phyloP scores from a whole-genome alignment of 2,888 invertebrate genomes.

The Tupiocoris notatus region DNA sequence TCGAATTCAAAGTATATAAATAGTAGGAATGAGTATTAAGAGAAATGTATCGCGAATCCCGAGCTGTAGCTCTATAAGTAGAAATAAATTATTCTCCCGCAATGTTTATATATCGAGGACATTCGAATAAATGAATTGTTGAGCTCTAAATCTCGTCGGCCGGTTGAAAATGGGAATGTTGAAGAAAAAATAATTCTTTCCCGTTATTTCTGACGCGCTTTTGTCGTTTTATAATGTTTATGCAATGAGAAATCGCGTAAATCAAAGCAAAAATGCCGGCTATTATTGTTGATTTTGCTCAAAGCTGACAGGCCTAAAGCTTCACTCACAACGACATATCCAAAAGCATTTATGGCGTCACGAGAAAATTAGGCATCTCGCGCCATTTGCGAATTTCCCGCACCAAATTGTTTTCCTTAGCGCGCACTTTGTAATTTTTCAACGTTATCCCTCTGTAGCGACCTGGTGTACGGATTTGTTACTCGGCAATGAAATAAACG shows the following conservation, averaged over 20 bases:
- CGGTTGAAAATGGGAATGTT: neutral
- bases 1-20: slow-evolving; percentile 5
- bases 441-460: too few species aligned
- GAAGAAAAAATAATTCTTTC: too few species aligned
- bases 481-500: slow-evolving; percentile 12
- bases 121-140: too few species aligned
- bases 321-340: slow-evolving; percentile 42
- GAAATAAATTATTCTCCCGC: neutral
- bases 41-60: too few species aligned
- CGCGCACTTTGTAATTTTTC: neutral
- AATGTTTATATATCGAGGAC: too few species aligned
- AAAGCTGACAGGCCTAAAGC: slow-evolving; percentile 32
- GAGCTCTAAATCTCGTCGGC: neutral
- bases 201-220: neutral
- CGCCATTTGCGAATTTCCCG: neutral
- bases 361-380: neutral
- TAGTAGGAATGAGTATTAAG: neutral
- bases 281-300: slow-evolving; percentile 22
- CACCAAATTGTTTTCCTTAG: slow-evolving; percentile 8
- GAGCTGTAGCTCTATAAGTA: too few species aligned
- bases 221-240: neutral
- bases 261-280: too few species aligned
- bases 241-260: too few species aligned
- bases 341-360: slow-evolving; percentile 30
- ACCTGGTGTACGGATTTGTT: slow-evolving; percentile 22